phyloP scores from a whole-genome alignment of 2,113 vertebrate species.

The Tupaia chinensis region DNA sequence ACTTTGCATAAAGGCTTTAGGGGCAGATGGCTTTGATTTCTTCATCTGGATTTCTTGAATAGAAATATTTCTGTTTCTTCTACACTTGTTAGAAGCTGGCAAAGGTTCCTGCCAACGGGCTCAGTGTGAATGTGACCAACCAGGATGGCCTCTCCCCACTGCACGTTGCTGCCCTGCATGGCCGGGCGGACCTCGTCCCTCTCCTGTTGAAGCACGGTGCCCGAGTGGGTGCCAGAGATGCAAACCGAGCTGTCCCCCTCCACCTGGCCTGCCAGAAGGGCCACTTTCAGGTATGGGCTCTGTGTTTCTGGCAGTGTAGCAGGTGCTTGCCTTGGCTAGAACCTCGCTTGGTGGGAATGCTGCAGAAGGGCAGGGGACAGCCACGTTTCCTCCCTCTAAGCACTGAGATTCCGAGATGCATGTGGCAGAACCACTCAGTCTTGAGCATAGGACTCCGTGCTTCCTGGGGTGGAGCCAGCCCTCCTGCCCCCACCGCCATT shows the following conservation, averaged over 20 bases:
- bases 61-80: not conserved
- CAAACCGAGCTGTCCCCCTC: slow-evolving; percentile 90
- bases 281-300: slow-evolving; percentile 90
- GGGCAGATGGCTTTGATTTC: fast-evolving
- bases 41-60: not conserved
- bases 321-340: not conserved
- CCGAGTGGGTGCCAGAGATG: slow-evolving; percentile 86
- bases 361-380: not conserved
- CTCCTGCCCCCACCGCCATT: not conserved
- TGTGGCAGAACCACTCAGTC: not conserved
- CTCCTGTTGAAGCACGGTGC: slow-evolving; percentile 93
- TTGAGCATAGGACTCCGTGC: not conserved
- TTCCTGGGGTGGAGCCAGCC: no score
- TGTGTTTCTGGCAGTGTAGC: not conserved
- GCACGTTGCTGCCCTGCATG: slow-evolving; percentile 94
- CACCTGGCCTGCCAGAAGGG: slow-evolving; percentile 95
- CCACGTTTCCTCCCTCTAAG: not conserved
- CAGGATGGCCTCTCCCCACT: slow-evolving; percentile 90
- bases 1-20: not conserved
- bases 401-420: fast-evolving
- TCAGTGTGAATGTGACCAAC: slow-evolving; percentile 92
- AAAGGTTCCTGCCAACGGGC: slow-evolving; percentile 86
- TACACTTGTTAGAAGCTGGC: slow-evolving; percentile 85
- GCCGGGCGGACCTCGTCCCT: slow-evolving; percentile 86
- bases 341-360: no score